Base-by-base conservation (phyloP, 2,888 invertebrate species). In the Pristionchus mayeri region DNA sequence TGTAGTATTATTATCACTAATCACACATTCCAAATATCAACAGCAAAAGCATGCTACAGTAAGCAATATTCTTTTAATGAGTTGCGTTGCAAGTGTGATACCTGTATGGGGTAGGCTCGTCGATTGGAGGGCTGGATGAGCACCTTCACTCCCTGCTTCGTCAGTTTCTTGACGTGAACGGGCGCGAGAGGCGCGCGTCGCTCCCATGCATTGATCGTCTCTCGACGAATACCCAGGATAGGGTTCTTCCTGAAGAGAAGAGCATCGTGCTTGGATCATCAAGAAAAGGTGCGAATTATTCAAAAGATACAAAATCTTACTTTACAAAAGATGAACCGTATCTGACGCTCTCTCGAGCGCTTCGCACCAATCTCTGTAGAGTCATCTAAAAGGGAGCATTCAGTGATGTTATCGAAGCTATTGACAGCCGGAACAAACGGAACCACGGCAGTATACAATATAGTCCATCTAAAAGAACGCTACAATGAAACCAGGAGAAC, bases 41-140 rank as follows among this genome's bases (percentile, higher is more conserved):
- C 16, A 16, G 40, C 30, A 79, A 6, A 34, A n/a, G 18, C 63
- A 75, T 21, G 16, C 30, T 30, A 27, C 27, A 11, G 16, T 48
- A 27, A 24, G 54, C n/a, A 24, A 24, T 30, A 18, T 0, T 16
- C 63, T 63, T 18, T 11, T 7, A 52, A 52, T 27, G 27, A 60
- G 30, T 60, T 27, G 54, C 3, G 54, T 7, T 24, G n/a, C 24
- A 54, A n/a, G n/a, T 21, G 0, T 27, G 18, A 60, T 60, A 95
- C 96, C 95, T 98, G 97, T 95, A 98, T 97, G 1, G 98, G 98
- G 94, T 98, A 99, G 0, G 99, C 98, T 79, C 99, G 94, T 87
- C 99, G 95, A 93, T 99, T 99, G 85, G 98, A 98, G 0, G 99
- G 98, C 93, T 99, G 99, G 0, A 99, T 97, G 79, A 99, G 96